Conservation (phyloP, 2,888 invertebrate species). For the Pristionchus exspectatus region DNA sequence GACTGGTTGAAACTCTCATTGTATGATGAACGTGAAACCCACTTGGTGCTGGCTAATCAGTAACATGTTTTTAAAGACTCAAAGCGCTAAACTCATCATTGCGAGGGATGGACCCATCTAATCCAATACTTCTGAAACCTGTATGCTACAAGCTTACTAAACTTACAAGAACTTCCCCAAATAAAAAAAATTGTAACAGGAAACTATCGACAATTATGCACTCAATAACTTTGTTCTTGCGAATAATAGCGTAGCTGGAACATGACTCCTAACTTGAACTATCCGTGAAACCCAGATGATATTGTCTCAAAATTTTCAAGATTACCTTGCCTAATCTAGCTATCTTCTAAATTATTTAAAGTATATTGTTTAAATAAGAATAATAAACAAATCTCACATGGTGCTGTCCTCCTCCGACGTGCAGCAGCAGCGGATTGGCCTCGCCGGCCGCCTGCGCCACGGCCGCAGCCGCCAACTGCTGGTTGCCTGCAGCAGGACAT, state of each 20-base stretch:
- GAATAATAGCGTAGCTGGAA: neutral
- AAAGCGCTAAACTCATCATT: too few relatives aligned
- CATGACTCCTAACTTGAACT: neutral
- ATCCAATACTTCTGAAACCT: too few relatives aligned
- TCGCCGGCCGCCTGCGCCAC: constrained; percentile 51
- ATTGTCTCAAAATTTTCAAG: neutral
- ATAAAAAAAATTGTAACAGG: too few relatives aligned
- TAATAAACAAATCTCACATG: constrained; percentile 29
- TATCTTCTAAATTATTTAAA: too few relatives aligned
- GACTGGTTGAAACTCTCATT: neutral
- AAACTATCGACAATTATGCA: too few relatives aligned
- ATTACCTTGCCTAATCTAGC: too few relatives aligned
- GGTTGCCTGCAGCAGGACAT: neutral
- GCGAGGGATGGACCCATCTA: too few relatives aligned
- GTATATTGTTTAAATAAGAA: too few relatives aligned
- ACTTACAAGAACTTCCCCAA: too few relatives aligned
- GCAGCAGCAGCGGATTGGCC: constrained; percentile 54
- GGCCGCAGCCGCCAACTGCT: constrained; percentile 10
- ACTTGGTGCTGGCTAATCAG: neutral
- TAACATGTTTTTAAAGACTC: too few relatives aligned
- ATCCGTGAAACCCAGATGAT: constrained; percentile 42
- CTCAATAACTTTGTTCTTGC: neutral
- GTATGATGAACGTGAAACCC: neutral
- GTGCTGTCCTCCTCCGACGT: constrained; percentile 47
- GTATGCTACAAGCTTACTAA: too few relatives aligned